Conservation (phyloP, 2,113 vertebrate species). For the Gracilinanus agilis region DNA sequence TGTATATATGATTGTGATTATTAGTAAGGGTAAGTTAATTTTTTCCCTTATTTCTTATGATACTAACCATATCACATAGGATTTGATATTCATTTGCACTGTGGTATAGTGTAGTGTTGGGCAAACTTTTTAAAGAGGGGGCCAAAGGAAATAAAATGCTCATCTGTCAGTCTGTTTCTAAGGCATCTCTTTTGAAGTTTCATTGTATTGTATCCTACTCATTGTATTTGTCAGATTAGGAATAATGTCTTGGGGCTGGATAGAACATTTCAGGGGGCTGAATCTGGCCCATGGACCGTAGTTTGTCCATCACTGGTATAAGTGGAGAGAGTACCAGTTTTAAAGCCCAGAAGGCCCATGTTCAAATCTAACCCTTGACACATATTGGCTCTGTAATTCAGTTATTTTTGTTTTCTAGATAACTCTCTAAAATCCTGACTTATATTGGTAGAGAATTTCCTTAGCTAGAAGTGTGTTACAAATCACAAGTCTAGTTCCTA, state of each 20-base stretch:
- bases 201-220: too few relatives aligned
- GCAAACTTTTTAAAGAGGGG: too few relatives aligned
- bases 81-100: neutral
- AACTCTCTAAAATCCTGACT: neutral
- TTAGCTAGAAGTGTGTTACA: neutral
- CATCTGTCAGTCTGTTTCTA: too few relatives aligned
- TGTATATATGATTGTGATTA: constrained; percentile 83
- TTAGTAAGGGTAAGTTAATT: constrained; percentile 88
- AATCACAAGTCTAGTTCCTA: too few relatives aligned
- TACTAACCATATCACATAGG: neutral
- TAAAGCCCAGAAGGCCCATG: neutral
- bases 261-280: too few relatives aligned
- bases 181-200: too few relatives aligned
- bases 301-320: too few relatives aligned
- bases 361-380: neutral
- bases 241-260: too few relatives aligned
- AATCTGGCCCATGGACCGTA: too few relatives aligned
- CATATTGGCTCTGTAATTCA: neutral
- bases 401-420: neutral
- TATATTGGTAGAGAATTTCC: neutral
- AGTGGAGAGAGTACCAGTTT: neutral
- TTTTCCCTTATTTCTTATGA: neutral
- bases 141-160: too few relatives aligned
- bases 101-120: too few relatives aligned
- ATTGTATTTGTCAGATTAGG: too few relatives aligned